phyloP scores from a whole-genome alignment of 2,888 invertebrate genomes.

The Oeneis ivallda region DNA sequence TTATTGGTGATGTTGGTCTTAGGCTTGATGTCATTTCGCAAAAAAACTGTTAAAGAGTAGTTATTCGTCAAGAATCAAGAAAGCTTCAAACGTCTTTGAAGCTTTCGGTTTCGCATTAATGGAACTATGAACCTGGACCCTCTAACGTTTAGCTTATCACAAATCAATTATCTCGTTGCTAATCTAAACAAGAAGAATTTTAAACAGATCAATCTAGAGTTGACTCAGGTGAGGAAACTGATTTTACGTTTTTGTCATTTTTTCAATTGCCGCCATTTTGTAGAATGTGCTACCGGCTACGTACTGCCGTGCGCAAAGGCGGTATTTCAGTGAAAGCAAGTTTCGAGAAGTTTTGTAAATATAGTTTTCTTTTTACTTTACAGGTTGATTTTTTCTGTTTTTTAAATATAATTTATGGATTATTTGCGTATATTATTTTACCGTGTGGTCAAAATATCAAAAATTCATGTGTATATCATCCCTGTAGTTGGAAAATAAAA shows the following conservation, averaged over 20 bases:
- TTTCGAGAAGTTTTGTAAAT: no score
- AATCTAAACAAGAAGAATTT: slow-evolving; percentile 98
- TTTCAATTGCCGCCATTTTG: slow-evolving; percentile 80
- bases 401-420: no score
- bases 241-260: slow-evolving; percentile 52
- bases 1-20: slow-evolving; percentile 79
- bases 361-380: no score
- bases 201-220: slow-evolving; percentile 93
- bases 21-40: slow-evolving; percentile 70
- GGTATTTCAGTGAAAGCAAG: no score
- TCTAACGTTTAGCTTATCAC: slow-evolving; percentile 98
- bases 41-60: slow-evolving; percentile 76
- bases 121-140: slow-evolving; percentile 99
- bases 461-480: no score
- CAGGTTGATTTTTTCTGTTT: no score
- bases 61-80: slow-evolving; percentile 89
- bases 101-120: slow-evolving; percentile 95
- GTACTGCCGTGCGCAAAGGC: no score
- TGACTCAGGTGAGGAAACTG: slow-evolving; percentile 89
- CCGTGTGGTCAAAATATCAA: no score
- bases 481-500: no score
- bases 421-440: no score
- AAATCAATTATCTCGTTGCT: slow-evolving; percentile 98
- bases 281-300: slow-evolving; percentile 38
- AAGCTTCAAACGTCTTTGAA: slow-evolving; percentile 97